phyloP scores from a whole-genome alignment of 1,140 invertebrate species.

The Branchinecta lynchi region DNA sequence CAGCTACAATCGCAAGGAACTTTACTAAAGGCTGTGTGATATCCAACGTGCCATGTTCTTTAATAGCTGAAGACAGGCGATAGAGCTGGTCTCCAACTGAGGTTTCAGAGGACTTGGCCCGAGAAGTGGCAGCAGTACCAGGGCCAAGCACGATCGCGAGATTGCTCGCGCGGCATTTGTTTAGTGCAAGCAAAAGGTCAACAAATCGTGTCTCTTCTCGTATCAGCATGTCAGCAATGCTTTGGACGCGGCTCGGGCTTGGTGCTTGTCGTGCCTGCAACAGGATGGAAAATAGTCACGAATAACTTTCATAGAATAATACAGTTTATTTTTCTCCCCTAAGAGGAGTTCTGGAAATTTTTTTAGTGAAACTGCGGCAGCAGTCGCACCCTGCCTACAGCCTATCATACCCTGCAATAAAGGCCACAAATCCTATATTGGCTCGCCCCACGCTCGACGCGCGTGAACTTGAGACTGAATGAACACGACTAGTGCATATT shows the following conservation, averaged over 20 bases:
- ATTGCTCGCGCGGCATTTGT: neutral
- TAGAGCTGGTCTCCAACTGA: neutral
- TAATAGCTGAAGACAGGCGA: neutral
- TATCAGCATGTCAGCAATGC: neutral
- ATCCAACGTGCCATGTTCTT: neutral
- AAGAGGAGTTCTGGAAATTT: no score
- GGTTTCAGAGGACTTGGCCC: neutral
- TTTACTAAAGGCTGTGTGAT: neutral
- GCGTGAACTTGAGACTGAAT: no score
- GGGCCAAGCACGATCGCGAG: neutral
- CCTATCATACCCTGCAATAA: no score
- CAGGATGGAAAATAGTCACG: neutral
- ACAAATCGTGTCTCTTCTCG: neutral
- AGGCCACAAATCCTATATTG: no score
- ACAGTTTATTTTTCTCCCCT: no score
- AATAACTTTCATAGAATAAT: neutral
- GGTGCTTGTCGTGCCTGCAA: slow-evolving; percentile 2
- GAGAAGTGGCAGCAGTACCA: neutral
- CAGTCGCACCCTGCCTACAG: no score
- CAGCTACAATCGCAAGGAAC: neutral
- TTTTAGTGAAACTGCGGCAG: no score
- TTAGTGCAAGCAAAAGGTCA: neutral
- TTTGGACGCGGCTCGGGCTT: neutral
- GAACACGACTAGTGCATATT: no score
- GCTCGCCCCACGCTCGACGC: no score